Evolutionary conservation across 1,140 invertebrate genomes (phyloP), one percentile per base, ranked within the genome.

Genomic region (Sipha flava): DNA sequence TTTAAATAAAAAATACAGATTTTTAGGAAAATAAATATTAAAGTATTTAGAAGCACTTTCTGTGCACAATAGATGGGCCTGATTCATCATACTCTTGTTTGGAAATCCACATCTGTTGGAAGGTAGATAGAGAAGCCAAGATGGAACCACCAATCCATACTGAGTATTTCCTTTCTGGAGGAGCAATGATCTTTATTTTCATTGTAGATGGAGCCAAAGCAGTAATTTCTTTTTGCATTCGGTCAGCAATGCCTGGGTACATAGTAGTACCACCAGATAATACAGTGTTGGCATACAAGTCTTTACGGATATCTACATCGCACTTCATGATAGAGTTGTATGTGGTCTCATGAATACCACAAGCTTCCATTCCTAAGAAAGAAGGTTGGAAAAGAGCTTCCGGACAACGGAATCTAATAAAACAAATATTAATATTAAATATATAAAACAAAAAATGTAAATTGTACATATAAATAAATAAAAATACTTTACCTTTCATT

Each of bases 251-350:
- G 87, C 94, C 94, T 75, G 95, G 95, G 88, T 95, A 97, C 95
- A 97, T 97, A 87, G 95, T 97, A 89, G 95, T 96, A 87, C 96
- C 96, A 85, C 96, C 95, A 81, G 95, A 97, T 83, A 97, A 90
- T 81, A 97, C 95, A 82, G 94, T 96, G 90, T 97, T 97, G 87
- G 95, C 94, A 87, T 97, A 97, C 87, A 97, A 88, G 88, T 97
- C 95, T 90, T 95, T 95, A 88, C 93, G 90, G 88, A 95, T 95
- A 85, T 95, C 94, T 34, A 96, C 93, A 85, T 96, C 95, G 88
- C 95, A 96, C 90, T 96, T 96, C 95, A 97, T 96, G 89, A 98
- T 97, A 82, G 94, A 95, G 89, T 97, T 97, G 91, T 95, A 97
- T 72, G 94, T 94, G 83, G 95, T 96, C 87, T 97, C 95, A 85